These are phyloP conservation scores for Callionymus lyra DNA, from an alignment of 2,113 vertebrate genomes.

Conservation along the genomic window DNA sequence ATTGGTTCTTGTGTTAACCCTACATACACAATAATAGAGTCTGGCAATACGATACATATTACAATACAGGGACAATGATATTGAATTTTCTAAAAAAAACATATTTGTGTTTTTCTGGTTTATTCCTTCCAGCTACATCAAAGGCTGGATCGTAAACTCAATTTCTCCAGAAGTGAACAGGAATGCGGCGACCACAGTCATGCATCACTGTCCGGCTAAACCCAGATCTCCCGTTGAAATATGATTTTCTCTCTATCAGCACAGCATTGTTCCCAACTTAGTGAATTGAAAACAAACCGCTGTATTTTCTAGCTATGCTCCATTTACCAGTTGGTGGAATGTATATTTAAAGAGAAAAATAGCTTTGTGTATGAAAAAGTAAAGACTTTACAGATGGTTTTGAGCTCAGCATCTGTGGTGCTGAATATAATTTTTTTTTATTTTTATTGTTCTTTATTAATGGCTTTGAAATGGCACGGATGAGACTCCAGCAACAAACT, in stretches of 20 bases:
- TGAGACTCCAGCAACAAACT: too few relatives aligned
- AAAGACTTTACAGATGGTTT: too few relatives aligned
- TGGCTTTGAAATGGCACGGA: too few relatives aligned
- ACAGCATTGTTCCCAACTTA: constrained; percentile 36
- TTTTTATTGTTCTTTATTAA: too few relatives aligned
- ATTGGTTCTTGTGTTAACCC: too few relatives aligned
- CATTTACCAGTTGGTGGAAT: constrained; percentile 31
- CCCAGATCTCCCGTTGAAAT: constrained; percentile 38
- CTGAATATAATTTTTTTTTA: too few relatives aligned
- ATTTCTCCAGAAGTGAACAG: constrained; percentile 31
- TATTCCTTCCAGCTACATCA: constrained; percentile 25
- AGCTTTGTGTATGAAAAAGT: too few relatives aligned
- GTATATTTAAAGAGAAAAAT: too few relatives aligned
- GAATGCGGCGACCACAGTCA: constrained; percentile 35
- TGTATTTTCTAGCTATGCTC: constrained; percentile 26
- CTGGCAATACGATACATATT: too few relatives aligned
- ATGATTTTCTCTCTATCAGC: constrained; percentile 35
- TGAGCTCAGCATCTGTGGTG: too few relatives aligned
- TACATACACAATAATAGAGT: too few relatives aligned
- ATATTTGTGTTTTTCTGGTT: constrained; percentile 35
- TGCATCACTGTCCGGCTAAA: constrained; percentile 46
- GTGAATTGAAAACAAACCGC: constrained; percentile 38
- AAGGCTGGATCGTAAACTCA: constrained; percentile 31
- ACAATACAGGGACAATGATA: too few relatives aligned
- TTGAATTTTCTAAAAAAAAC: constrained; percentile 12